These are phyloP conservation scores for Crioceris asparagi DNA, from an alignment of 2,888 invertebrate species.

Conservation along the genomic window DNA sequence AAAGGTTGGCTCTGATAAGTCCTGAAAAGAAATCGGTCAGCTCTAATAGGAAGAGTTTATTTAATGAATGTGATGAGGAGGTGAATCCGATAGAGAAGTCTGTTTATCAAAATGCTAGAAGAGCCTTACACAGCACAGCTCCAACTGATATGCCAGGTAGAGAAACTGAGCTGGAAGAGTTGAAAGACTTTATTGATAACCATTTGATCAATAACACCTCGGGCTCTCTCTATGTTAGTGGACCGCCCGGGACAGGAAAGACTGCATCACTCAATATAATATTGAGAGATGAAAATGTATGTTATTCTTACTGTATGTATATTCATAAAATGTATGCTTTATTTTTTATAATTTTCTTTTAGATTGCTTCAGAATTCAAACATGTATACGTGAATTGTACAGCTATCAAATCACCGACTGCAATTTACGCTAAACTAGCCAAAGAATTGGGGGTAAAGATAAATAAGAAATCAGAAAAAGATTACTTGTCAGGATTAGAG, in stretches of 20 bases:
- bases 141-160: conserved; percentile 55
- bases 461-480: conserved; percentile 52
- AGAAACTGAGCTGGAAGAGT: conserved; percentile 60
- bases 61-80: background rate
- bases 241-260: conserved; percentile 96
- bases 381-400: conserved; percentile 81
- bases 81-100: background rate
- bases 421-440: conserved; percentile 69
- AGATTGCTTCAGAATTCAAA: conserved; percentile 45
- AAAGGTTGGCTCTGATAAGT: conserved; percentile 14
- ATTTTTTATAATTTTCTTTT: conserved; percentile 10
- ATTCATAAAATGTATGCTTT: no score
- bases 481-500: conserved; percentile 55
- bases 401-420: conserved; percentile 68
- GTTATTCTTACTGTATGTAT: no score
- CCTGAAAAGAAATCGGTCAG: conserved; percentile 2
- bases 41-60: background rate
- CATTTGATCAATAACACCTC: conserved; percentile 56
- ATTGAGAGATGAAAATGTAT: conserved; percentile 54
- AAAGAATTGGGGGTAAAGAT: conserved; percentile 55
- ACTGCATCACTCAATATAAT: conserved; percentile 77
- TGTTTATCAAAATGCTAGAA: conserved; percentile 31
- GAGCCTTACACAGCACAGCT: conserved; percentile 33
- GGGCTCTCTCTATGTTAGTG: conserved; percentile 86
- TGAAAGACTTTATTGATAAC: conserved; percentile 56